phyloP scores from a whole-genome alignment of 2,888 invertebrate species.

The Drosophila paracracens region DNA sequence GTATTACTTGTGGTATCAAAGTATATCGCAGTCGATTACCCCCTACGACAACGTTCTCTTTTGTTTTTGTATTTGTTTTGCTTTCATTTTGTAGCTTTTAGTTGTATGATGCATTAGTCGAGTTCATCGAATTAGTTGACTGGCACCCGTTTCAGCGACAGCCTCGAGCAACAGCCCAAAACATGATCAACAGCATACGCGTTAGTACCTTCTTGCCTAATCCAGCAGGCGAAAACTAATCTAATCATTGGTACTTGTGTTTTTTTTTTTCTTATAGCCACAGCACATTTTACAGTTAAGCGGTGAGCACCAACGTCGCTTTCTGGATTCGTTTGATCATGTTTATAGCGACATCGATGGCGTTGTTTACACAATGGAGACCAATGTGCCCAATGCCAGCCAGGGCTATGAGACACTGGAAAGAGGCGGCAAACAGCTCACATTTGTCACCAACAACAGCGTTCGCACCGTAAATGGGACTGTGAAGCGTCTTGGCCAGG shows the following conservation, averaged over 20 bases:
- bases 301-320: slow-evolving; percentile 78
- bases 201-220: slow-evolving; percentile 12
- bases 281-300: slow-evolving; percentile 75
- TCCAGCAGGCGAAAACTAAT: neutral
- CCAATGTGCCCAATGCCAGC: slow-evolving; percentile 77
- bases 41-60: neutral
- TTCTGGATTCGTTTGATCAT: slow-evolving; percentile 86
- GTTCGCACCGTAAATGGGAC: slow-evolving; percentile 71
- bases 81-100: slow-evolving; percentile 17
- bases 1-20: too few species aligned
- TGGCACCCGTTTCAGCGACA: slow-evolving; percentile 24
- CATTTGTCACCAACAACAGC: slow-evolving; percentile 85
- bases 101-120: slow-evolving; percentile 22
- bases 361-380: slow-evolving; percentile 84
- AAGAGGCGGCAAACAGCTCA: slow-evolving; percentile 84
- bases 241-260: neutral
- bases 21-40: too few species aligned
- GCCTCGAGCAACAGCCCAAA: slow-evolving; percentile 12
- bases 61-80: neutral
- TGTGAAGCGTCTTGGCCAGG: slow-evolving; percentile 59
- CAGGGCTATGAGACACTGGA: slow-evolving; percentile 82
- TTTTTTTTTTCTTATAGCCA: slow-evolving; percentile 1
- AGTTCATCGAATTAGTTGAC: slow-evolving; percentile 41
- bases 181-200: slow-evolving; percentile 22
- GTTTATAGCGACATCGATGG: slow-evolving; percentile 88